Evolutionary conservation across 2,888 invertebrate genomes (phyloP), one percentile per base, ranked within the genome.

Genomic region (Oegoconia quadripuncta): DNA sequence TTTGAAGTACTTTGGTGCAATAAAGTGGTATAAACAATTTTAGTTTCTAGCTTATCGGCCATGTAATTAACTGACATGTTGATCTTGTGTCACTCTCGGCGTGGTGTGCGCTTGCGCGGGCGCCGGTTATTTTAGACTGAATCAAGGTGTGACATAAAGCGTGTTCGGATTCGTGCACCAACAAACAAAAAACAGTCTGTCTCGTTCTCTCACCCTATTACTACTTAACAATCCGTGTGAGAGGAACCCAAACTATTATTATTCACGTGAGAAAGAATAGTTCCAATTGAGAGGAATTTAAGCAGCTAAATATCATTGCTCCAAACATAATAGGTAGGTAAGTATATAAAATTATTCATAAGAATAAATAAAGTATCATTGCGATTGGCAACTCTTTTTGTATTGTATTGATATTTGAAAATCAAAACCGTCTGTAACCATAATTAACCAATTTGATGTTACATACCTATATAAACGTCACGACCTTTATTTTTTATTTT

Each of bases 101-200:
- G 60, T 66, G 50, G 59, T 62, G 58, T 74, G 81, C 79, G 77
- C 70, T 69, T 71, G 76, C 83, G 80, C 80, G 63, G 53, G 64
- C 71, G 70, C 73, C 76, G 74, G 74, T 86, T 82, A 80, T 83
- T 82, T 83, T 86, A 84, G 86, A 86, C 79, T 82, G 83, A 74
- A 71, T 67, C 70, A 63, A 66, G 67, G 26, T 72, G 64, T 69
- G 75, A 75, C 71, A 69, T 64, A 55, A 51, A 58, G 48, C 59
- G 42, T 69, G 76, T 77, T 78, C 72, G 64, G 68, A 73, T 72
- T 68, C 69, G 51, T 23, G 27, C 31, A 17, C 12, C 29, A 15
- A 14, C 27, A 26, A 17, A 37, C n/a, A 27, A 3, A 8, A 22
- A 9, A 37, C 35, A 14, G 37, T 38, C 16, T 17, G 20, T 41